A percentile compares a stretch with the other conserved stretches of the same genome.
Evolutionary conservation across 2,797 vertebrate species (phyloP).

Genomic region (Parotocinclus haroldoi): DNA sequence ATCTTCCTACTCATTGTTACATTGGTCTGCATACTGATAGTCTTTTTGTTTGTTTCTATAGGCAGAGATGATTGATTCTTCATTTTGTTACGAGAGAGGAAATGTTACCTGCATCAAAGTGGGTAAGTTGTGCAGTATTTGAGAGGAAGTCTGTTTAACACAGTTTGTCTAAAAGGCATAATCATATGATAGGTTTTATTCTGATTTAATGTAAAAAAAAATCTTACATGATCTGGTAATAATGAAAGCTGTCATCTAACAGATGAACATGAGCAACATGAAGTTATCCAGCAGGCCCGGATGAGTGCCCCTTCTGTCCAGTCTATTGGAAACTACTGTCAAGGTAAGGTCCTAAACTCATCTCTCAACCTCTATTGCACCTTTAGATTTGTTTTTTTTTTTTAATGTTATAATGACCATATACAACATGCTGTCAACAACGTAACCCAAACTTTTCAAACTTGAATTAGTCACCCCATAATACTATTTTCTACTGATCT

Average conservation of each 20-base stretch:
- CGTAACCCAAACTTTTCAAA: too few relatives aligned
- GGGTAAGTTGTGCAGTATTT: constrained; percentile 70
- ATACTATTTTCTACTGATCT: too few relatives aligned
- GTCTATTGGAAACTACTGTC: constrained; percentile 75
- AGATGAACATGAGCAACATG: constrained; percentile 84
- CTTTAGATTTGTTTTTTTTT: too few relatives aligned
- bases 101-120: constrained; percentile 71
- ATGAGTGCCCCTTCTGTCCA: constrained; percentile 66
- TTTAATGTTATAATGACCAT: too few relatives aligned
- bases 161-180: too few relatives aligned
- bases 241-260: constrained; percentile 25
- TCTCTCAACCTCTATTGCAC: too few relatives aligned
- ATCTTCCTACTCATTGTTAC: too few relatives aligned
- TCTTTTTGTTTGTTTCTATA: constrained; percentile 50
- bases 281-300: constrained; percentile 80
- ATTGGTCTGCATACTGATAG: background rate
- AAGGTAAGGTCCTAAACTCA: constrained; percentile 70
- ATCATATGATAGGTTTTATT: too few relatives aligned
- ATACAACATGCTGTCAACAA: too few relatives aligned
- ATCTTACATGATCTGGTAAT: background rate
- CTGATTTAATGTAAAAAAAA: too few relatives aligned
- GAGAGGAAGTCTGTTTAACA: too few relatives aligned
- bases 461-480: too few relatives aligned
- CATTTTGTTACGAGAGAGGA: constrained; percentile 78
- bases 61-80: constrained; percentile 77